Evolutionary conservation across 2,797 vertebrate species (phyloP), one percentile per base, ranked within the genome.

Genomic region (Malurus splendens): DNA sequence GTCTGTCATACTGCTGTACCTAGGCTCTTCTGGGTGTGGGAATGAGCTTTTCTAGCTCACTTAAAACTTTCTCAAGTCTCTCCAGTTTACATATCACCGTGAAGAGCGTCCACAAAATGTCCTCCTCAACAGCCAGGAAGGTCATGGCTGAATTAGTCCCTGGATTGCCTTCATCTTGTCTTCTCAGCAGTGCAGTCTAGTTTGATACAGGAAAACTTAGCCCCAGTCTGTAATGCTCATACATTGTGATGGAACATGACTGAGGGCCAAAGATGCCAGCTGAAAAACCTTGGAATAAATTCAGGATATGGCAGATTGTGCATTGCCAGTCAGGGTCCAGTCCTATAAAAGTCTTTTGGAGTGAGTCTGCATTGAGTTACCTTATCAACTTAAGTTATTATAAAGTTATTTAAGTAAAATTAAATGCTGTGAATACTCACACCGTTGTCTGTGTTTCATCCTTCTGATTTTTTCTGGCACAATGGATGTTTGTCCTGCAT

Each of bases 61-160:
- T 64, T 45, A 64, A 87, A 80, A 70, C 20, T 47, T 82, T 24
- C 41, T 50, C 16, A n/a, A 39, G 18, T 47, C 36, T 74, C 42
- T n/a, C 32, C 30, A 61, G 36, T n/a, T 72, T 48, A n/a, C 3
- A 1, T 2, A 3, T 1, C 8, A 39, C 13, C 2, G 0, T 12
- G 17, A 36, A 74, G n/a, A 18, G 18, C 20, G 66, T 47, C 11
- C 33, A 42, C 20, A 84, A 51, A 67, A 74, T 56, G 41, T 72
- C 13, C 6, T 74, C 36, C 36, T 72, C 28, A 28, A 2, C 42
- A 73, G 14, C 25, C 41, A 45, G 48, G 33, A 76, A 66, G 28
- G 15, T 77, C 30, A 14, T 4, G 8, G 27, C 48, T 73, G 14
- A 2, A 1, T 51, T 50, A 80, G 27, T 19, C 38, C 14, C 13